A percentile compares a stretch with the other conserved stretches of the same genome.
Evolutionary conservation across 1,140 invertebrate species (phyloP).

Genomic region (Pogonognathellus flavescens): DNA sequence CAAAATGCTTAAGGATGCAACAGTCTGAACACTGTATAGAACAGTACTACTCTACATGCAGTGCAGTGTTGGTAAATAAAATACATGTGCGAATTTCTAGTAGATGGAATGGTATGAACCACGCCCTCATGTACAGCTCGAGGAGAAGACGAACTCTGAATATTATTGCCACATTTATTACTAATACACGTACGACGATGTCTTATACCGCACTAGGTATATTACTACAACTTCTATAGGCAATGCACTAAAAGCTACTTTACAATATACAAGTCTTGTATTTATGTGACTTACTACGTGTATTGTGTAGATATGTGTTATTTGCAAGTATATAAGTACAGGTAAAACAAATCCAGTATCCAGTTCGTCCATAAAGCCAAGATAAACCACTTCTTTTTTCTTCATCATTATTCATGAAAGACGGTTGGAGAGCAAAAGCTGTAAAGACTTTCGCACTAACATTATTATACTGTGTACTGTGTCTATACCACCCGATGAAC

Average conservation of each 20-base stretch:
- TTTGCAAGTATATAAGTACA: no score
- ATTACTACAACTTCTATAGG: no score
- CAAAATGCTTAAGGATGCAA: constrained; percentile 3
- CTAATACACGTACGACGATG: neutral
- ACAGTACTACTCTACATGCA: neutral
- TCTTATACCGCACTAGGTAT: no score
- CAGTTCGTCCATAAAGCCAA: neutral
- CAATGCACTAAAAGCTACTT: neutral
- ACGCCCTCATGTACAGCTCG: constrained; percentile 24
- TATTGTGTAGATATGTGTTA: neutral
- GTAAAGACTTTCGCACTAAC: neutral
- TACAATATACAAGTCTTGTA: neutral
- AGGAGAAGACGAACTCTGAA: constrained; percentile 24
- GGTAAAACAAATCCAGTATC: constrained; percentile 11
- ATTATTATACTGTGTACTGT: neutral
- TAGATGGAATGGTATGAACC: neutral
- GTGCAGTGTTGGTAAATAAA: neutral
- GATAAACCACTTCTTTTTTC: constrained; percentile 20
- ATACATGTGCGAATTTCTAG: constrained; percentile 9
- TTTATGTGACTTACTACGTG: neutral
- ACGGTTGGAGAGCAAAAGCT: neutral
- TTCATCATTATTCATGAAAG: constrained; percentile 44
- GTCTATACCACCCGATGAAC: no score
- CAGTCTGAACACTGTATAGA: neutral
- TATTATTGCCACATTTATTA: no score